phyloP scores from a whole-genome alignment of 2,113 vertebrate species.

The Erpornis zantholeuca region DNA sequence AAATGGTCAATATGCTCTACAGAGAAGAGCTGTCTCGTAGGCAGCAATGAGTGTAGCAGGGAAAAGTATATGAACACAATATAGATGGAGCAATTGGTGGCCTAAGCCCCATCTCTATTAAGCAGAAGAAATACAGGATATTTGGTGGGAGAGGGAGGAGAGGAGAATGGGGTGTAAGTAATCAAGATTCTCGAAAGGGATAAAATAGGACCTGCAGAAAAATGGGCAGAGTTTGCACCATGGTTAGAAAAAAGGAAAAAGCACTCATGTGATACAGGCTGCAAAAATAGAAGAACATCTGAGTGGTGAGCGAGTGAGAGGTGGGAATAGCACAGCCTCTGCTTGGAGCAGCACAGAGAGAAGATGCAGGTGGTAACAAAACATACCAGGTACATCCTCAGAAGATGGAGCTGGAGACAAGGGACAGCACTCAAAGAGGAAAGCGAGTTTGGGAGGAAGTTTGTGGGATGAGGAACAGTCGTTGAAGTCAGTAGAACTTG shows the following conservation, averaged over 20 bases:
- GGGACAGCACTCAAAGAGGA: not conserved
- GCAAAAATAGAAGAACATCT: not conserved
- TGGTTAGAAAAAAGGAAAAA: not conserved
- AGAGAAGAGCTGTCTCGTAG: not conserved
- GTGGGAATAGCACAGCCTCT: not conserved
- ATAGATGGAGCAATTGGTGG: not conserved
- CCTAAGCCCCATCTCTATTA: not conserved
- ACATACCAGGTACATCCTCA: not conserved
- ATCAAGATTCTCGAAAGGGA: not conserved
- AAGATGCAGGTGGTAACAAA: not conserved
- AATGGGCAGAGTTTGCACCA: not conserved
- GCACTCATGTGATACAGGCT: accelerated
- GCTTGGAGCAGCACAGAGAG: not conserved
- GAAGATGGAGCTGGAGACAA: not conserved
- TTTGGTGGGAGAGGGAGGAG: not conserved
- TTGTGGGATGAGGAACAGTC: not conserved
- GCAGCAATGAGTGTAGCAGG: not conserved
- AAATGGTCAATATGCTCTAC: not conserved
- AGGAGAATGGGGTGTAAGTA: accelerated
- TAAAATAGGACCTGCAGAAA: not conserved
- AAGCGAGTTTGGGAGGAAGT: not conserved
- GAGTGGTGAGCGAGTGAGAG: accelerated
- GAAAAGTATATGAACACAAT: not conserved
- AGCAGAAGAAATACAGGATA: not conserved
- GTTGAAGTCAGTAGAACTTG: not conserved